Conservation (phyloP, 2,797 vertebrate species). For the Pangasius mekongensis region DNA sequence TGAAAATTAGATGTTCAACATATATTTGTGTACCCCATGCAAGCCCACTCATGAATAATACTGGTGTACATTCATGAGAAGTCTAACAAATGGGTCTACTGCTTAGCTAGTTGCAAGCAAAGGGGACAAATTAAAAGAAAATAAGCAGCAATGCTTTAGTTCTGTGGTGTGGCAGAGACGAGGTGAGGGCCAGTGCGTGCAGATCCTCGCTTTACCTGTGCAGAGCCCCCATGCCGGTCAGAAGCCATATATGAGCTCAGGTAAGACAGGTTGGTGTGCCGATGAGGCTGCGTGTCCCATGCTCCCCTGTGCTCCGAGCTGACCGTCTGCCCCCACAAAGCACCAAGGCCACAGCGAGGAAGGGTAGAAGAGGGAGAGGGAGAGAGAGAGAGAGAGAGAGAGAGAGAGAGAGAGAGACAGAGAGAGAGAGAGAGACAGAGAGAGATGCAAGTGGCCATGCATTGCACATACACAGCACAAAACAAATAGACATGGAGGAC, state of each 20-base stretch:
- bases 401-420: neutral
- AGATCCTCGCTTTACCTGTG: constrained; percentile 83
- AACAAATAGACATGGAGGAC: constrained; percentile 42
- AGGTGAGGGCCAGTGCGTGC: constrained; percentile 21
- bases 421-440: constrained; percentile 43
- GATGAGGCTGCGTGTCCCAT: constrained; percentile 92
- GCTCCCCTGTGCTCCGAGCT: constrained; percentile 92
- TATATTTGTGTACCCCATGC: neutral
- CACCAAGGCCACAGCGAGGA: neutral
- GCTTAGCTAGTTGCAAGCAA: constrained; percentile 14
- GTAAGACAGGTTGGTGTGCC: constrained; percentile 94
- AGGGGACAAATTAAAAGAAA: constrained; percentile 7
- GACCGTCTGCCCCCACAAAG: constrained; percentile 69
- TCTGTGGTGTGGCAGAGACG: constrained; percentile 22
- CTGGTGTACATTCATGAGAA: neutral
- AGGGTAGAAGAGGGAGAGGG: neutral
- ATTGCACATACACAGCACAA: constrained; percentile 29
- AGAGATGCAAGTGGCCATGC: constrained; percentile 35
- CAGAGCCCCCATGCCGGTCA: constrained; percentile 96
- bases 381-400: constrained; percentile 16
- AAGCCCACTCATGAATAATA: constrained; percentile 9
- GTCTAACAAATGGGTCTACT: constrained; percentile 1
- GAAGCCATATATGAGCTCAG: constrained; percentile 93
- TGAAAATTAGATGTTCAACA: neutral
- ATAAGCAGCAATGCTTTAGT: constrained; percentile 33